These are phyloP conservation scores for Homalodisca vitripennis DNA, from an alignment of 1,140 invertebrate genomes.

Conservation along the genomic window DNA sequence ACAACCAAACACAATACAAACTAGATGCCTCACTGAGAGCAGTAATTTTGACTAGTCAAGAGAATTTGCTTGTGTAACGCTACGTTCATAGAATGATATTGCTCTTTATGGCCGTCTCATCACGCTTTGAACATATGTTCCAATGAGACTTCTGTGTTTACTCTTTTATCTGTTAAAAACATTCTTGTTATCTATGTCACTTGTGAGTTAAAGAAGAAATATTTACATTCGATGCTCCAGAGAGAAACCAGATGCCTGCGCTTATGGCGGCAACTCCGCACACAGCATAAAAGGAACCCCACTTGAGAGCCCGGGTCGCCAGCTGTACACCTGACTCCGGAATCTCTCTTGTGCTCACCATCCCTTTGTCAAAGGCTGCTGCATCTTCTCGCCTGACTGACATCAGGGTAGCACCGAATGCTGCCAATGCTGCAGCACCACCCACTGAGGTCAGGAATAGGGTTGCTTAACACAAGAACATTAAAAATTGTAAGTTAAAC, in stretches of 20 bases:
- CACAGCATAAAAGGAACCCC: slow-evolving; percentile 84
- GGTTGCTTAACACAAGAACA: slow-evolving; percentile 67
- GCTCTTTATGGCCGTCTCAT: too few species aligned
- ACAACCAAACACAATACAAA: too few species aligned
- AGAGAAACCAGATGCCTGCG: slow-evolving; percentile 85
- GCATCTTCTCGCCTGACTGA: slow-evolving; percentile 78
- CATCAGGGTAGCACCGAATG: slow-evolving; percentile 76
- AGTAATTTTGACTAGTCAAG: too few species aligned
- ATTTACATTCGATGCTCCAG: slow-evolving; percentile 75
- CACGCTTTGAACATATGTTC: slow-evolving; percentile 25
- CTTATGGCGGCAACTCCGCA: slow-evolving; percentile 77
- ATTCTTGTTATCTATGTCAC: too few species aligned
- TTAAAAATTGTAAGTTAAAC: too few species aligned
- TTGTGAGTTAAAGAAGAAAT: slow-evolving; percentile 12
- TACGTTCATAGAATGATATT: too few species aligned
- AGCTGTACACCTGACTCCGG: slow-evolving; percentile 74
- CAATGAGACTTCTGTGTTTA: slow-evolving; percentile 13
- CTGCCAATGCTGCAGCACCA: slow-evolving; percentile 74
- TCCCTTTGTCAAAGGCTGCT: slow-evolving; percentile 73
- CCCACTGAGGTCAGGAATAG: slow-evolving; percentile 74
- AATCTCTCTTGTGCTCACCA: slow-evolving; percentile 60
- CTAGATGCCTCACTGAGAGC: too few species aligned
- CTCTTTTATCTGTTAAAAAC: too few species aligned
- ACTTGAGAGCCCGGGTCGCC: slow-evolving; percentile 78
- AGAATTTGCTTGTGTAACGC: too few species aligned